Conservation (phyloP, 2,113 vertebrate species). For the Cebidichthys violaceus region DNA sequence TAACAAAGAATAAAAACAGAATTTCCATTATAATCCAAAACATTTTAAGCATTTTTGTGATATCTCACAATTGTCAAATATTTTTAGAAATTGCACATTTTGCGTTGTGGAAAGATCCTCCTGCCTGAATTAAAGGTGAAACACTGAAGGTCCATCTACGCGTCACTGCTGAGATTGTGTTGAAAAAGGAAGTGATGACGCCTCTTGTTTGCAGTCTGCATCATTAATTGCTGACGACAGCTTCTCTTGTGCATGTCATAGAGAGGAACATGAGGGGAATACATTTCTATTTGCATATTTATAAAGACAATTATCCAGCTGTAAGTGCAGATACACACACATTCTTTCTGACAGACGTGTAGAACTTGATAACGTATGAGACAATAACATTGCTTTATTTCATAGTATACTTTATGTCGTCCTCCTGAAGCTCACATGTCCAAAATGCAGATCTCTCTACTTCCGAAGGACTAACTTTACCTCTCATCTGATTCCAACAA, state of each 20-base stretch:
- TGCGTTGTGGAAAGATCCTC: not conserved
- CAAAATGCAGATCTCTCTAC: not conserved
- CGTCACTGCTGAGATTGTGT: not conserved
- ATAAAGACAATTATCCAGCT: conserved; percentile 40
- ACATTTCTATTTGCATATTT: conserved; percentile 45
- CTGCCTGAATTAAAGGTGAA: conserved; percentile 1
- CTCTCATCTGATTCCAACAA: conserved; percentile 26
- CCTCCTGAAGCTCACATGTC: not conserved
- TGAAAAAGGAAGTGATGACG: not conserved
- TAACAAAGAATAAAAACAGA: not conserved
- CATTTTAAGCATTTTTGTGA: not conserved
- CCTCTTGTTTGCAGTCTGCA: conserved; percentile 4
- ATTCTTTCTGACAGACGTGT: not conserved
- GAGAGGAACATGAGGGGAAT: conserved; percentile 42
- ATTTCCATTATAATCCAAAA: not conserved
- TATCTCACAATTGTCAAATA: too few relatives aligned
- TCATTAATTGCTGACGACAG: conserved; percentile 26
- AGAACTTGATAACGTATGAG: not conserved
- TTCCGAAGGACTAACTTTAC: conserved; percentile 9
- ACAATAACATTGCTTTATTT: not conserved
- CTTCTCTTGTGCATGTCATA: conserved; percentile 44
- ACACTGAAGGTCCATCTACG: not conserved
- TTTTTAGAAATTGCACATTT: not conserved
- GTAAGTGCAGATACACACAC: conserved; percentile 12
- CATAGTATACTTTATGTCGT: not conserved